These are phyloP conservation scores for human (Homo sapiens) DNA, from an alignment of 2,113 vertebrate genomes.

Conservation along the genomic window DNA sequence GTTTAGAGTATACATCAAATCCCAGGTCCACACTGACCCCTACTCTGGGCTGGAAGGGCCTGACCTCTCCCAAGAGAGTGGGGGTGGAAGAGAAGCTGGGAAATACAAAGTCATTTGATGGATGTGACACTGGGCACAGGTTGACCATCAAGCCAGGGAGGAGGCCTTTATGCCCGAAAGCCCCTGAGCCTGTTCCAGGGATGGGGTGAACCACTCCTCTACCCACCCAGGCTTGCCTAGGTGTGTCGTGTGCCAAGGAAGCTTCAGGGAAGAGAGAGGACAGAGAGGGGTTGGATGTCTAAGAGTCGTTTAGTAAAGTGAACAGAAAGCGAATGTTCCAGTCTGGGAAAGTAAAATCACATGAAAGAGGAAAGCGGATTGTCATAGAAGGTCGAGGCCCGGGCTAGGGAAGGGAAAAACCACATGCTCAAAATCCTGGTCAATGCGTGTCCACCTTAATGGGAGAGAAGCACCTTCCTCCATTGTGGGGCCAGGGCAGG, in stretches of 20 bases:
- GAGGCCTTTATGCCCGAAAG: too few species aligned
- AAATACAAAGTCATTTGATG: not conserved
- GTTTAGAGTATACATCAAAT: not conserved
- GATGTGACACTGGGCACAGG: not conserved
- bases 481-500: not conserved
- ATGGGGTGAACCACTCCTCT: not conserved
- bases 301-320: not conserved
- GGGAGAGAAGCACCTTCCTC: not conserved
- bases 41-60: not conserved
- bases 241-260: not conserved
- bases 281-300: not conserved
- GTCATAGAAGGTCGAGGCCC: not conserved
- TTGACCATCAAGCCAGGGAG: not conserved
- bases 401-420: not conserved
- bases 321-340: not conserved
- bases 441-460: accelerated
- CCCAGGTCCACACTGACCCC: not conserved
- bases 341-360: not conserved
- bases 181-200: not conserved
- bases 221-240: not conserved
- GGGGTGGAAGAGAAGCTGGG: not conserved
- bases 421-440: not conserved
- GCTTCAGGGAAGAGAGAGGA: not conserved
- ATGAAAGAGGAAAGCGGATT: not conserved
- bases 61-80: not conserved